Base-by-base conservation (phyloP, 2,113 vertebrate species). In the Mormyrus lacerda region DNA sequence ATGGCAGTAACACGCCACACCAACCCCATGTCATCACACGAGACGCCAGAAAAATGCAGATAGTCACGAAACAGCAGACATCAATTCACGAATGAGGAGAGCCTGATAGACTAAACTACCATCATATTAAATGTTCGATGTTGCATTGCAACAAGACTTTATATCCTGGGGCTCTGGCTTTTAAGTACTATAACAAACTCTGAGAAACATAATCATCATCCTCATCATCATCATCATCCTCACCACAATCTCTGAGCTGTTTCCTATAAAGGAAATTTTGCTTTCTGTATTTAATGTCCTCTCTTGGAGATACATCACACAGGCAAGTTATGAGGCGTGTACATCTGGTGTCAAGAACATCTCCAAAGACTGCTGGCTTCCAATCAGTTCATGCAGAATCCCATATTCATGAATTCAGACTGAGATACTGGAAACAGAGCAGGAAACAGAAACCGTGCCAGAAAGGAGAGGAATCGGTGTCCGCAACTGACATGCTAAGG, bases 381-480 rank as follows among this genome's bases (percentile, higher is more conserved):
- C 82, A 90, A 50, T 88, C 90, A 92, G 90, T 91, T 91, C 79
- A 91, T 89, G 79, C 90, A 55, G 91, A 87, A 90, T 91, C 93
- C 87, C 91, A 91, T 91, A 93, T 91, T 93, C 91, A 94, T 92
- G 90, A 93, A 91, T 90, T 88, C 89, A 91, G 51, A 89, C 87
- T 39, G 69, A 39, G 35, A 79, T 4, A 19, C 35, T 88, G 53
- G 87, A 55, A 88, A 48, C 31, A 24, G 15, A 58, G 45, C 50
- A 39, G n/a, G 24, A 35, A 69, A 69, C 31, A 21, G 47, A 31
- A 87, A 51, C 7, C 85, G 35, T 35, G 85, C 31, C 85, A 19
- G 50, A 35, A 51, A 19, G 10, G 50, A 19, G 17, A 5, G 17
- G 27, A 69, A 69, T 69, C 61, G 0, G 61, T 13, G 61, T 69